These are phyloP conservation scores for Elysia chlorotica DNA, from an alignment of 1,140 invertebrate genomes.

Conservation along the genomic window DNA sequence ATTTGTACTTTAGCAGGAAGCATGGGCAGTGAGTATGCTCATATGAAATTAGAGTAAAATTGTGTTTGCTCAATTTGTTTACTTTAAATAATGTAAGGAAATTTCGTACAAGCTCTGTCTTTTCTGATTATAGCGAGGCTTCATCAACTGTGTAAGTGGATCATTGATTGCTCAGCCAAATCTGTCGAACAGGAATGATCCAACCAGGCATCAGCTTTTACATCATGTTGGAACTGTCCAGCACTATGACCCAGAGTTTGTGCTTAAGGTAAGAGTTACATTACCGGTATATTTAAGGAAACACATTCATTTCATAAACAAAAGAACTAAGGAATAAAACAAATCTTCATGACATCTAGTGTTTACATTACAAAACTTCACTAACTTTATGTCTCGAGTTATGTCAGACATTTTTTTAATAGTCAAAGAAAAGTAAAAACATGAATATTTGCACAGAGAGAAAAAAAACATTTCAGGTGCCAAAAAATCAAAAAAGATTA, in stretches of 20 bases:
- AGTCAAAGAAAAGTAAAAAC: background rate
- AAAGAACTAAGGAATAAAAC: too few relatives aligned
- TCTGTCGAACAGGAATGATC: slow-evolving; percentile 50
- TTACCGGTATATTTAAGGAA: too few relatives aligned
- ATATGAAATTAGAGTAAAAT: background rate
- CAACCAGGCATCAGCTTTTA: slow-evolving; percentile 42
- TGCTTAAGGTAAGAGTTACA: slow-evolving; percentile 59
- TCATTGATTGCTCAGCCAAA: slow-evolving; percentile 59
- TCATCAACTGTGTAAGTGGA: slow-evolving; percentile 58
- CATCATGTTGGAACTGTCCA: slow-evolving; percentile 43
- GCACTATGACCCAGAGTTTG: slow-evolving; percentile 62
- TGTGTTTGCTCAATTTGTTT: background rate
- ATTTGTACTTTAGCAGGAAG: too few relatives aligned
- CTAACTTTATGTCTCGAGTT: background rate
- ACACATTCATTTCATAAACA: too few relatives aligned
- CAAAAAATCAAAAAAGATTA: background rate
- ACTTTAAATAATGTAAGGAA: background rate
- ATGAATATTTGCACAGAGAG: background rate
- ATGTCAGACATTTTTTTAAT: background rate
- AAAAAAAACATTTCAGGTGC: background rate
- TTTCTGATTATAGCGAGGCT: slow-evolving; percentile 39
- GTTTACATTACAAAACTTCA: background rate
- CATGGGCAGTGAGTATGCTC: background rate
- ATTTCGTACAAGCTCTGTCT: background rate
- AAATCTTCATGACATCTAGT: background rate